phyloP scores from a whole-genome alignment of 2,888 invertebrate genomes.

The Oxyscelio sp. region DNA sequence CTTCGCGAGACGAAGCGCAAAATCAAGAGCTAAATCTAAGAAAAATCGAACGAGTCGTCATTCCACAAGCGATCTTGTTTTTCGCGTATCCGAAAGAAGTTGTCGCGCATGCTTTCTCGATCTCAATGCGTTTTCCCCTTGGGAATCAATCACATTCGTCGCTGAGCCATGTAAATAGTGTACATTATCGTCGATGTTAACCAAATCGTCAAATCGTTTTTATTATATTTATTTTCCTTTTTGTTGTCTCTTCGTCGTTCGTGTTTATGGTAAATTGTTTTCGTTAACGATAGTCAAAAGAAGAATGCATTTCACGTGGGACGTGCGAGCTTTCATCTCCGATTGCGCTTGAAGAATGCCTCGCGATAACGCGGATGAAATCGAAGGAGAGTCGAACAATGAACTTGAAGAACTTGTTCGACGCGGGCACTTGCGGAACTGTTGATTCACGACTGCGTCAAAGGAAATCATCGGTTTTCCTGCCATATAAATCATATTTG shows the following conservation, averaged over 20 bases:
- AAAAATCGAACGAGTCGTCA: not conserved
- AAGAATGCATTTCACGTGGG: slow-evolving; percentile 5
- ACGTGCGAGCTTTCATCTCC: not conserved
- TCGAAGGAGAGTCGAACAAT: not conserved
- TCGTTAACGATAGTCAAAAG: slow-evolving; percentile 1
- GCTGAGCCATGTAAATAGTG: slow-evolving; percentile 9
- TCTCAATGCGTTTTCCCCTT: not conserved
- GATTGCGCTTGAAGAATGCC: not conserved
- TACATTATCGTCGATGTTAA: not conserved
- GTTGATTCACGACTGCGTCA: not conserved
- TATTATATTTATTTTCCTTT: slow-evolving; percentile 4
- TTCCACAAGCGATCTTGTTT: slow-evolving; percentile 2
- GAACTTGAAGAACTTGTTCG: not conserved
- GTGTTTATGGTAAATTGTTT: slow-evolving; percentile 5
- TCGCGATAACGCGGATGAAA: not conserved
- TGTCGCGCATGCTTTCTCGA: slow-evolving; percentile 5
- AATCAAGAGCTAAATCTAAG: not conserved
- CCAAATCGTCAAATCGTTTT: not conserved
- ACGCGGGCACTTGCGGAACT: not conserved
- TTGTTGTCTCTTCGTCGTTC: not conserved
- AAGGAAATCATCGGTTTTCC: slow-evolving; percentile 10
- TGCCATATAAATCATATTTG: slow-evolving; percentile 6
- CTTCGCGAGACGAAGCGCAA: not conserved
- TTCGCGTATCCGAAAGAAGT: not conserved
- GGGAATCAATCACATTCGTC: not conserved